phyloP scores from a whole-genome alignment of 2,888 invertebrate species.

The Cryptocheilus praepositus region DNA sequence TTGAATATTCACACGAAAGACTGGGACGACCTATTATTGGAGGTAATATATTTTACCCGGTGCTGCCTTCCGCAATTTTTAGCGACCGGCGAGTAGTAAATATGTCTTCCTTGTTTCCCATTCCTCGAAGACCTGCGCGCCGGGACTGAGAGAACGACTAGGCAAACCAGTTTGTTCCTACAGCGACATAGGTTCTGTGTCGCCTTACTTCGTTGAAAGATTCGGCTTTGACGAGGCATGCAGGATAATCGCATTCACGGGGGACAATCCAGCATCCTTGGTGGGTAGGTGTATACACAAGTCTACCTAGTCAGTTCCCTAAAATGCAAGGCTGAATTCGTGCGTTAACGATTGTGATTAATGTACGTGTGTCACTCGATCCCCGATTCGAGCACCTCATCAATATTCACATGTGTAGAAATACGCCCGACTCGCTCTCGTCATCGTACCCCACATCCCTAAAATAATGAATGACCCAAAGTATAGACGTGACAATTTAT shows the following conservation, averaged over 20 bases:
- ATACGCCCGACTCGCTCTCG: not conserved
- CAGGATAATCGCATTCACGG: slow-evolving; percentile 91
- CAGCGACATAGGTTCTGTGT: slow-evolving; percentile 83
- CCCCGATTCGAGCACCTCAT: too few species aligned
- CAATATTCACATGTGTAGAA: not conserved
- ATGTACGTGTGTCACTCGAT: too few species aligned
- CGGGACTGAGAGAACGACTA: slow-evolving; percentile 84
- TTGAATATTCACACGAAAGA: slow-evolving; percentile 86
- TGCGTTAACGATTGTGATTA: too few species aligned
- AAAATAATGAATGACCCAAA: too few species aligned
- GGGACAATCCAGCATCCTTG: slow-evolving; percentile 94
- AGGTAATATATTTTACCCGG: slow-evolving; percentile 27
- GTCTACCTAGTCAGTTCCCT: not conserved
- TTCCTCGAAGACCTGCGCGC: slow-evolving; percentile 82
- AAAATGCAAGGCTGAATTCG: too few species aligned
- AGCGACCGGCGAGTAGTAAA: not conserved
- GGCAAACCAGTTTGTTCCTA: slow-evolving; percentile 85
- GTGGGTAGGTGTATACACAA: slow-evolving; percentile 77
- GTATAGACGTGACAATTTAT: slow-evolving; percentile 1
- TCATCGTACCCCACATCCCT: too few species aligned
- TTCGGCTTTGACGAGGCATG: slow-evolving; percentile 91
- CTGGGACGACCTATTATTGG: slow-evolving; percentile 80
- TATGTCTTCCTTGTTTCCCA: slow-evolving; percentile 16
- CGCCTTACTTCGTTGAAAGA: slow-evolving; percentile 88
- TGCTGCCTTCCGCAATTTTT: not conserved